Percentiles rank a stretch among this genome's conserved stretches.
Evolutionary conservation across 2,797 vertebrate genomes (phyloP).

Genomic region (Lepidocolaptes lacrymiger): DNA sequence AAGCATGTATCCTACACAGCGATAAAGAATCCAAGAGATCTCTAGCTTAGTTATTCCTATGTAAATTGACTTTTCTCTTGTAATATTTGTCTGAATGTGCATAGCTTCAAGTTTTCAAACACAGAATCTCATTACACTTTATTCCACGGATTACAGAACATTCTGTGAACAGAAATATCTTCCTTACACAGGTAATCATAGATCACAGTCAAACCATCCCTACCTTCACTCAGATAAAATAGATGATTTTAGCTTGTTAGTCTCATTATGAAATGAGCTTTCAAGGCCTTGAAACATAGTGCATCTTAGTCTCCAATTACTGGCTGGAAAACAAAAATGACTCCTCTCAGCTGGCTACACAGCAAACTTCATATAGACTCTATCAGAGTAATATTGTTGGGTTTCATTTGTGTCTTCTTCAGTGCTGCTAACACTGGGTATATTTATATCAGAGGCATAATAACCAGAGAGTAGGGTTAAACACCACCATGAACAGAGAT

Average conservation of each 20-base stretch:
- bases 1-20: background rate
- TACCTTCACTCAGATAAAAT: slow-evolving; percentile 12
- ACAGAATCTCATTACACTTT: background rate
- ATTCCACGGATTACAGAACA: slow-evolving; percentile 23
- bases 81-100: slow-evolving; percentile 44
- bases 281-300: background rate
- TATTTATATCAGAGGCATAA: background rate
- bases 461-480: slow-evolving; percentile 3
- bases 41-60: slow-evolving; percentile 30
- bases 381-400: background rate
- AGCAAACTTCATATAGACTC: slow-evolving; percentile 2
- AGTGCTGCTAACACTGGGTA: background rate
- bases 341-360: background rate
- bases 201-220: background rate
- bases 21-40: slow-evolving; percentile 46
- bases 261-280: slow-evolving; percentile 18
- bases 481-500: background rate
- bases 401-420: slow-evolving; percentile 4
- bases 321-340: background rate
- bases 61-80: slow-evolving; percentile 48
- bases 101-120: slow-evolving; percentile 30
- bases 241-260: slow-evolving; percentile 9
- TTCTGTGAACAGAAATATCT: background rate
- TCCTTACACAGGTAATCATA: background rate
- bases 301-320: background rate